Evolutionary conservation across 2,888 invertebrate genomes (phyloP), one percentile per base, ranked within the genome.

Genomic region (Onthophagus sagittarius): DNA sequence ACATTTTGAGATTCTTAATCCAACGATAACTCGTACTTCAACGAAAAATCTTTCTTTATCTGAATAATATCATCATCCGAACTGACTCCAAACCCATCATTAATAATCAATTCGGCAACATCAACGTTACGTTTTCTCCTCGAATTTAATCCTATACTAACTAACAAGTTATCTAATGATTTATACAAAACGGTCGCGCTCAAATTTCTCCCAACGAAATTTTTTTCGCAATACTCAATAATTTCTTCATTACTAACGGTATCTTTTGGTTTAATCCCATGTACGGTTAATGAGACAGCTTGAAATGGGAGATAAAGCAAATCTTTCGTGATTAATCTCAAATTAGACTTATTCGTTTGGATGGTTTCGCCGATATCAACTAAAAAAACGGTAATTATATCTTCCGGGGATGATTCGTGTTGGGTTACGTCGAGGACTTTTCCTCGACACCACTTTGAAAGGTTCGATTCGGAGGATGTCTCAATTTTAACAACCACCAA

Each of bases 331-430:
- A 74, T 74, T 13, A 7, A 14, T 13, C 72, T 14, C 9, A 74
- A 62, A 14, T 72, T 63, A 5, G 63, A 62, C 39, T 72, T 23
- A 3, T 53, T 71, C 0, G 62, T 39, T 15, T 74, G 72, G 13
- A 71, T 71, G 11, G 63, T 71, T 14, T 74, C 74, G 6, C 72
- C 74, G 13, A 72, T 15, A 63, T 74, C 74, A 3, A 74, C 74
- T n/a, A 74, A 31, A 31, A 74, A 72, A 5, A 74, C 72, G 15
- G 70, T 71, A 6, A 72, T 53, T 0, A 71, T 71, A 13, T 67
- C 72, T 13, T 72, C 65, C 0, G 62, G 63, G 15, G 64, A 62
- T 0, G 72, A 15, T 0, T 33, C 4, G 15, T 23, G 53, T 6
- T 72, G 71, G 11, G 67, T 72, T 15, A 63, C 32, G 6, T 74